Percentiles rank a stretch among this genome's conserved stretches.
Evolutionary conservation across 2,888 invertebrate species (phyloP).

Genomic region (Furcula furcula): DNA sequence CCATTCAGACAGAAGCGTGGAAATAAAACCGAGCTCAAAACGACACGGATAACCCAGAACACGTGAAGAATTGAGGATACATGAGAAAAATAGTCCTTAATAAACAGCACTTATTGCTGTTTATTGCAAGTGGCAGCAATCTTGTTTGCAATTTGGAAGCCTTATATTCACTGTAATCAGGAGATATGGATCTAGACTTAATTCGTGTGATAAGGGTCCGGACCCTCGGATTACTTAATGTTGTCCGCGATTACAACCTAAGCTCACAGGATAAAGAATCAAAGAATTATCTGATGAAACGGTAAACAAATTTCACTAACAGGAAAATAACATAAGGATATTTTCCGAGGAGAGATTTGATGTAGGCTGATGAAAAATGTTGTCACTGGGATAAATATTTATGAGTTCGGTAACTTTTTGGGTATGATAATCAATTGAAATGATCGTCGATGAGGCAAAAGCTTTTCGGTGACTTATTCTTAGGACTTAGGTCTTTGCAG

Average conservation of each 20-base stretch:
- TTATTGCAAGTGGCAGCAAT: conserved; percentile 4
- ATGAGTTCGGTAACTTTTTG: not conserved
- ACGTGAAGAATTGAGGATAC: no score
- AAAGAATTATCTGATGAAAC: not conserved
- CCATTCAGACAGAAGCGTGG: no score
- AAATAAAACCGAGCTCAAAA: no score
- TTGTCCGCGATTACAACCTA: conserved; percentile 2
- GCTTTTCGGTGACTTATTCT: no score
- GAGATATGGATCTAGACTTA: conserved; percentile 17
- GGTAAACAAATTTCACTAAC: not conserved
- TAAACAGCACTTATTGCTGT: no score
- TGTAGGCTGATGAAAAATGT: not conserved
- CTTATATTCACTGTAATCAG: conserved; percentile 5
- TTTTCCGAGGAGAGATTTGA: not conserved
- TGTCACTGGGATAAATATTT: not conserved
- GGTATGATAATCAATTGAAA: no score
- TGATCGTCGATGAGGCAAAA: no score
- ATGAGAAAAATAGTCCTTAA: no score
- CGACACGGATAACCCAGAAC: no score
- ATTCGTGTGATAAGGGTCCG: conserved; percentile 5
- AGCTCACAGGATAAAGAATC: not conserved
- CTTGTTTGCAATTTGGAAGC: conserved; percentile 11
- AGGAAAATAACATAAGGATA: not conserved
- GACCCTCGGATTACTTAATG: not conserved
- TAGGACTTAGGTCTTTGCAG: no score